Evolutionary conservation across 2,888 invertebrate species (phyloP), one percentile per base, ranked within the genome.

Genomic region (Orthonevra nobilis): DNA sequence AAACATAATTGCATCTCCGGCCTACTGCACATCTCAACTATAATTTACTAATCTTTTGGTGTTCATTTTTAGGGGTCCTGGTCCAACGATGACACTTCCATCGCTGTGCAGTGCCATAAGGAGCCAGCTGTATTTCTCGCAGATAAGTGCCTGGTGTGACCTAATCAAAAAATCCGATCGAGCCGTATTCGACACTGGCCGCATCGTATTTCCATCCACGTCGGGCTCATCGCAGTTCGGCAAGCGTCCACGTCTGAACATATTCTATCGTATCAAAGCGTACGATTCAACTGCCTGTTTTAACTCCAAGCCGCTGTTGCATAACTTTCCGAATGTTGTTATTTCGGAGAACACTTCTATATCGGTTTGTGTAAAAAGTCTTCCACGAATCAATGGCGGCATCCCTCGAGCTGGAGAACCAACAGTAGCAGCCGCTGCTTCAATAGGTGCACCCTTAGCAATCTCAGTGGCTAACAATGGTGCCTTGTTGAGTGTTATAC

Each of bases 61-160:
- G 23, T 3, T 46, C 7, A 2, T 9, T 69, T 50, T 1, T 60
- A 89, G 88, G 82, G 84, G 86, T 64, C 84, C 95, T 56, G 94
- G 95, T 6, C 95, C 94, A 20, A 93, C 93, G 44, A 89, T 89
- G 88, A 89, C 88, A 58, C 82, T 89, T 79, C 93, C 94, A 84
- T 95, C 96, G 89, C 90, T 98, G 83, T 92, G 97, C 86, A 96
- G 96, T 89, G 98, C 98, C 50, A 94, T 98, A 46, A 92, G 97
- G 81, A 98, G 98, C 3, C 97, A 97, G 89, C 92, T 98, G 73
- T 97, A 97, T 90, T 98, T 98, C 90, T 98, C 98, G 3, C 98
- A 98, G 91, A 93, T 98, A 82, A 95, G 97, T 52, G 97, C 98
- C 61, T 98, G 98, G 98, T 92, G 88, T 75, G 89, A 89, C 85